These are phyloP conservation scores for Drosophila tripunctata DNA, from an alignment of 2,888 invertebrate species.

Conservation along the genomic window DNA sequence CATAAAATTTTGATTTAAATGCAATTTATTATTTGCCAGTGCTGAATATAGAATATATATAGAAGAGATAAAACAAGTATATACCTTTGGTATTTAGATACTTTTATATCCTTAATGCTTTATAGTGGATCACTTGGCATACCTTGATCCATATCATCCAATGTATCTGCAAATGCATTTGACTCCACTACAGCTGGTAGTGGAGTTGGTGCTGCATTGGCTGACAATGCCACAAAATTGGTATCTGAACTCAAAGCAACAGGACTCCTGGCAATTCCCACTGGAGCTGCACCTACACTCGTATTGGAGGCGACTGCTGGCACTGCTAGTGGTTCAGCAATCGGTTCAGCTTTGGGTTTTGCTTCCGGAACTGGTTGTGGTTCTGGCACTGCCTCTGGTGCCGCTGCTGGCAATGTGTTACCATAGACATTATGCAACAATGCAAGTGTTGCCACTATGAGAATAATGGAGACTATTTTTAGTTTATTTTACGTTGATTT, in stretches of 20 bases:
- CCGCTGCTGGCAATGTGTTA: slow-evolving; percentile 19
- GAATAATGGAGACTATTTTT: slow-evolving; percentile 48
- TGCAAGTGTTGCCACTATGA: slow-evolving; percentile 55
- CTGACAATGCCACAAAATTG: not conserved
- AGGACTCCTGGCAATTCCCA: not conserved
- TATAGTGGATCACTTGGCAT: not conserved
- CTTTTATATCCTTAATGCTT: no score
- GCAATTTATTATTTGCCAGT: slow-evolving; percentile 19
- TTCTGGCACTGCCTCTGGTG: slow-evolving; percentile 15
- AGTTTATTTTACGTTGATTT: slow-evolving; percentile 42
- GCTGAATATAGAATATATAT: not conserved
- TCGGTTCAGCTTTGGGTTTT: slow-evolving; percentile 14
- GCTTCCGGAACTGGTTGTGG: slow-evolving; percentile 23
- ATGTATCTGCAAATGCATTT: not conserved
- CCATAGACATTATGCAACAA: slow-evolving; percentile 50
- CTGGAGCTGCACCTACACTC: not conserved
- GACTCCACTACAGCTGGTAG: not conserved
- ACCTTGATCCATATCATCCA: slow-evolving; percentile 7
- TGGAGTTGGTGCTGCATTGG: not conserved
- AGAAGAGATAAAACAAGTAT: not conserved
- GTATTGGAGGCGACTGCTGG: not conserved
- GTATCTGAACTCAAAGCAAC: not conserved
- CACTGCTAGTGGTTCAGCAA: not conserved
- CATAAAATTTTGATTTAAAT: not conserved
- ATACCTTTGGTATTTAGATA: not conserved